Evolutionary conservation across 2,797 vertebrate genomes (phyloP).

Genomic region (Gallinago stenura): DNA sequence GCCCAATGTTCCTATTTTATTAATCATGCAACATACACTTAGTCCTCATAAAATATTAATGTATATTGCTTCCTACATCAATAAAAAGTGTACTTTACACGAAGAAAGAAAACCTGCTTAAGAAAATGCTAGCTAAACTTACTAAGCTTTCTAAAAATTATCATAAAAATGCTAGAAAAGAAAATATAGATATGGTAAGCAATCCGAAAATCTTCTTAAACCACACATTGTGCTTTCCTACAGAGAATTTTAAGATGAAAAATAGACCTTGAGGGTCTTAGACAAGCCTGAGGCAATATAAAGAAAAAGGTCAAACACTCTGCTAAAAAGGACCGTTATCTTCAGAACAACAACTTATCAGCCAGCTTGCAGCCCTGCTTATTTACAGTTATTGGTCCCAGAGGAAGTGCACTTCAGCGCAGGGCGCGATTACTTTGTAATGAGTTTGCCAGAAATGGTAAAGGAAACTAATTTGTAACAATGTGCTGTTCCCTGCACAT

Average conservation of each 20-base stretch:
- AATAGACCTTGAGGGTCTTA: conserved; percentile 87
- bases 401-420: conserved; percentile 87
- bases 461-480: conserved; percentile 82
- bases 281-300: conserved; percentile 87
- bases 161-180: conserved; percentile 63
- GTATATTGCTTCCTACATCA: conserved; percentile 62
- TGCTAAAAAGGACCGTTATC: conserved; percentile 90
- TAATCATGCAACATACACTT: conserved; percentile 68
- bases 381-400: conserved; percentile 95
- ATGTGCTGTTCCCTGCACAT: conserved; percentile 73
- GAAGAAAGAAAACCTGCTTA: conserved; percentile 70
- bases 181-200: conserved; percentile 73
- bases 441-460: conserved; percentile 86
- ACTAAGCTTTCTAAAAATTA: conserved; percentile 65
- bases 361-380: conserved; percentile 88
- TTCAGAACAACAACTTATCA: conserved; percentile 91
- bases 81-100: conserved; percentile 70
- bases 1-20: conserved; percentile 48
- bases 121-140: conserved; percentile 67
- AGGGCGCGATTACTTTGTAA: conserved; percentile 89
- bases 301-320: conserved; percentile 92
- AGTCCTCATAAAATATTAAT: conserved; percentile 78
- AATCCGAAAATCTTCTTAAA: conserved; percentile 78
- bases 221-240: conserved; percentile 79
- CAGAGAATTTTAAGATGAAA: conserved; percentile 89